Conservation (phyloP, 1,140 invertebrate species). For the Drosophila teissieri region DNA sequence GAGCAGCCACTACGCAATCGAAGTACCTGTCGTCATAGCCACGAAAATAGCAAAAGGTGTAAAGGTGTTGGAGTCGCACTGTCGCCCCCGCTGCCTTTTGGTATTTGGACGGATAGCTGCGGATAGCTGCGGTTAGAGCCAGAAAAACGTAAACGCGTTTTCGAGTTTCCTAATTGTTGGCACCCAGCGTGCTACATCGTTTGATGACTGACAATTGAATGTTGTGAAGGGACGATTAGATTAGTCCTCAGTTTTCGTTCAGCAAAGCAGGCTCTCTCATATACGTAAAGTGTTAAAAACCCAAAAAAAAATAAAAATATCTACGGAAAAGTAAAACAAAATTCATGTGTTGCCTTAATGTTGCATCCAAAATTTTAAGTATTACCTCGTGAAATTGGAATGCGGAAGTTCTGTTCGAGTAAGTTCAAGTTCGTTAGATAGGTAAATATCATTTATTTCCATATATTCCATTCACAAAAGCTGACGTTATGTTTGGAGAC, state of each 20-base stretch:
- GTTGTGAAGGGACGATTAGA: neutral
- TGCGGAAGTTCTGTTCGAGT: slow-evolving; percentile 37
- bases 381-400: slow-evolving; percentile 18
- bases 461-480: neutral
- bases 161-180: slow-evolving; percentile 45
- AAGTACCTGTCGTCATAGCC: slow-evolving; percentile 63
- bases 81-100: slow-evolving; percentile 46
- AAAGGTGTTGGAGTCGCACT: slow-evolving; percentile 43
- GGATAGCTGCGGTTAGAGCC: slow-evolving; percentile 1
- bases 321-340: slow-evolving; percentile 3
- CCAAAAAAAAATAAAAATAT: neutral
- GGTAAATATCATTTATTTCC: slow-evolving; percentile 26
- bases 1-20: slow-evolving; percentile 61
- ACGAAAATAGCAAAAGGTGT: slow-evolving; percentile 61
- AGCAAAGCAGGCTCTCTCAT: slow-evolving; percentile 14
- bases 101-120: slow-evolving; percentile 23
- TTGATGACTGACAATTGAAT: slow-evolving; percentile 9
- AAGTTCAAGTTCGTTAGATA: slow-evolving; percentile 31
- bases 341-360: slow-evolving; percentile 28
- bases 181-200: slow-evolving; percentile 21
- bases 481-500: slow-evolving; percentile 9
- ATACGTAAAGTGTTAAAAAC: slow-evolving; percentile 1
- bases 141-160: slow-evolving; percentile 51
- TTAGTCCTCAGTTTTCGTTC: slow-evolving; percentile 10
- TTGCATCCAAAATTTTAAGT: slow-evolving; percentile 38